Evolutionary conservation across 2,113 vertebrate species (phyloP).

Genomic region (Nothoprocta perdicaria): DNA sequence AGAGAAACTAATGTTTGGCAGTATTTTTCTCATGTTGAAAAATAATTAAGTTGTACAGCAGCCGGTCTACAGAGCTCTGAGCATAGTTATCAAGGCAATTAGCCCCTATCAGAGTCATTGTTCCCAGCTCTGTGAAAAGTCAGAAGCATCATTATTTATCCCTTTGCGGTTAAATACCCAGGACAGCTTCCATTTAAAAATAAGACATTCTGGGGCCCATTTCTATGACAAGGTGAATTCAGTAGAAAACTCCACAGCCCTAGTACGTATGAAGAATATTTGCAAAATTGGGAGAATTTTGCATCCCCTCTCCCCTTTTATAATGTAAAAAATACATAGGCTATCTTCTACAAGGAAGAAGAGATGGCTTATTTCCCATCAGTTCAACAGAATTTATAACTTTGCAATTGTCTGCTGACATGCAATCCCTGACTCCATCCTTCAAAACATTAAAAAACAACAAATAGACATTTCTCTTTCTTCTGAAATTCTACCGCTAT

Average conservation of each 20-base stretch:
- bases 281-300: neutral
- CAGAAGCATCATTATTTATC: conserved; percentile 18
- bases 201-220: neutral
- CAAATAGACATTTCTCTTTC: neutral
- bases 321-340: neutral
- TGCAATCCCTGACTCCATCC: neutral
- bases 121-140: conserved; percentile 44
- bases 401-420: neutral
- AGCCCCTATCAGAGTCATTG: conserved; percentile 38
- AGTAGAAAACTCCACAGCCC: neutral
- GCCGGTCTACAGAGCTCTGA: conserved; percentile 26
- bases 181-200: conserved; percentile 29
- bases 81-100: conserved; percentile 45
- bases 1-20: conserved; percentile 36
- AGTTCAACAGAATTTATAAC: neutral
- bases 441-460: neutral
- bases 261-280: neutral
- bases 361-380: neutral
- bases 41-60: conserved; percentile 64
- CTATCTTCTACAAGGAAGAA: neutral
- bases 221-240: neutral
- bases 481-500: neutral
- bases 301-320: neutral
- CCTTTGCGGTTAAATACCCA: conserved; percentile 32
- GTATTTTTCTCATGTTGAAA: conserved; percentile 26